Conservation (phyloP, 92 coral and sea anemone genomes). For the Heteractis magnifica region DNA sequence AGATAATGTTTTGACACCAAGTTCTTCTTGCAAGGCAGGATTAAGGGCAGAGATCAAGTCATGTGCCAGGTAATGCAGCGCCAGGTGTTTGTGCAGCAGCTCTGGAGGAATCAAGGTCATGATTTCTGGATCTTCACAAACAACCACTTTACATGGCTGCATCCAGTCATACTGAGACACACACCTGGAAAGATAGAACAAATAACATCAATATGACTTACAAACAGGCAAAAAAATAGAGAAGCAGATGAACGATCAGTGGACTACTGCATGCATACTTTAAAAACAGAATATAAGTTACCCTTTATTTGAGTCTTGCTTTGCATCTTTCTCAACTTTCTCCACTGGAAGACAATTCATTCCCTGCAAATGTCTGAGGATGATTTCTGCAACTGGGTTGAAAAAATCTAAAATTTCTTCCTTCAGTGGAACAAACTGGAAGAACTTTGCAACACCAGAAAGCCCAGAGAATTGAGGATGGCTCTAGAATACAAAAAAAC, state of each 20-base stretch:
- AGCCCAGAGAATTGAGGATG: constrained; percentile 73
- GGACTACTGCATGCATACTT: no score
- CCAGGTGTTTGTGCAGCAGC: constrained; percentile 64
- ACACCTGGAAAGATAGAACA: not conserved
- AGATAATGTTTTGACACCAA: constrained; percentile 75
- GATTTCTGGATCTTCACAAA: constrained; percentile 55
- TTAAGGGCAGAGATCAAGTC: constrained; percentile 62
- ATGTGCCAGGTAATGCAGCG: constrained; percentile 66
- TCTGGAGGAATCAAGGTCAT: constrained; percentile 55
- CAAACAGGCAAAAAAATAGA: not conserved
- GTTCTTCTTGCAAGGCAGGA: constrained; percentile 70
- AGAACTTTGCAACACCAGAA: constrained; percentile 61
- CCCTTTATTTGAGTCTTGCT: not conserved
- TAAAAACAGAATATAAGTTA: not conserved
- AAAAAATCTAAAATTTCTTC: constrained; percentile 87
- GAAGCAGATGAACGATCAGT: not conserved
- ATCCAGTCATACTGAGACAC: constrained; percentile 56
- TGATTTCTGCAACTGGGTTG: constrained; percentile 77
- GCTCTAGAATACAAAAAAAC: constrained; percentile 24
- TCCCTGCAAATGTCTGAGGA: constrained; percentile 66
- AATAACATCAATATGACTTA: not conserved
- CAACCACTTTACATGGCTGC: constrained; percentile 74
- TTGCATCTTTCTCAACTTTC: not conserved
- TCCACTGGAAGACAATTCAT: constrained; percentile 71
- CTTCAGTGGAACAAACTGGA: constrained; percentile 86